Percentiles rank a stretch among this genome's conserved stretches.
Conservation (phyloP, 64 coral and sea anemone genomes). For the Pocillopora damicornis region DNA sequence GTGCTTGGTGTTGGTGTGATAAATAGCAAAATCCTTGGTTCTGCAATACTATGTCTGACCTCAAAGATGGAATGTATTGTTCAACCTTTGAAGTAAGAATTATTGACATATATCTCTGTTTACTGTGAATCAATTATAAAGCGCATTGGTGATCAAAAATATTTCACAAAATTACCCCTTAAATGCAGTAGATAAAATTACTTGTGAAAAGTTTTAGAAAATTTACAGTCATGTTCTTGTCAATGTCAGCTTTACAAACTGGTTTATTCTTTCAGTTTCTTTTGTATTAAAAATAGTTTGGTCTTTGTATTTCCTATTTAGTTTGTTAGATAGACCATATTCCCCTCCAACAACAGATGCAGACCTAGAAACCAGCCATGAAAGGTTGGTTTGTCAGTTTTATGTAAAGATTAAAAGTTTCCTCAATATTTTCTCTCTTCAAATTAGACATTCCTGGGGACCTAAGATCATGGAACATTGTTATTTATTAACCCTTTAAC, state of each 20-base stretch:
- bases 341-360: not conserved
- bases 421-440: too few species aligned
- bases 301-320: not conserved
- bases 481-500: too few species aligned
- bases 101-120: not conserved
- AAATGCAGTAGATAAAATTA: too few species aligned
- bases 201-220: too few species aligned
- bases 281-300: too few species aligned
- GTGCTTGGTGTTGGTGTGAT: slow-evolving; percentile 72
- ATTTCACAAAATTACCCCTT: too few species aligned
- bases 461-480: too few species aligned
- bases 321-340: not conserved
- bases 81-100: slow-evolving; percentile 51
- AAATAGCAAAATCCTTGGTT: slow-evolving; percentile 71
- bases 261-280: too few species aligned
- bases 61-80: slow-evolving; percentile 83
- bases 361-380: slow-evolving; percentile 1
- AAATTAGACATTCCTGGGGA: too few species aligned
- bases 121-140: too few species aligned
- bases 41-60: slow-evolving; percentile 75
- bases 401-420: not conserved
- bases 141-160: not conserved
- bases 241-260: too few species aligned
- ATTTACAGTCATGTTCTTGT: too few species aligned
- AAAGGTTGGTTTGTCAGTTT: slow-evolving; percentile 4